Evolutionary conservation across 2,888 invertebrate species (phyloP).

Genomic region (Eucera pruinosa): DNA sequence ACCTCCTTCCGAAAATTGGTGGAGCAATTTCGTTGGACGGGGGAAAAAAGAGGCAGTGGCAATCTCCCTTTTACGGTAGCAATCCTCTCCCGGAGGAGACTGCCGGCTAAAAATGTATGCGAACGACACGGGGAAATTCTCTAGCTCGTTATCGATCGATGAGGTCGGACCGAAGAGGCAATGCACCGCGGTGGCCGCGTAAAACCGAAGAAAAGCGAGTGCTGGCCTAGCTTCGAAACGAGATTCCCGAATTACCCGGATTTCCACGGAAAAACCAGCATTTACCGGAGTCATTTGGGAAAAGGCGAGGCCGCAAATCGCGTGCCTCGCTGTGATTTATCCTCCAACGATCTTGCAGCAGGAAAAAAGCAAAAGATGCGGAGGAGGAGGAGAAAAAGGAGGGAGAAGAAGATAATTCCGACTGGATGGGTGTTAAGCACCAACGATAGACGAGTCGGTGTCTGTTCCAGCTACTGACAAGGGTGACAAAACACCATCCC

Average conservation of each 20-base stretch:
- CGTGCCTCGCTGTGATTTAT: constrained; percentile 63
- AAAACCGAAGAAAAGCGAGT: constrained; percentile 30
- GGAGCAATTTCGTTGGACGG: background rate
- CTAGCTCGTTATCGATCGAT: constrained; percentile 37
- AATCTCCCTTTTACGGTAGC: constrained; percentile 9
- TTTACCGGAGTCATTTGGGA: constrained; percentile 67
- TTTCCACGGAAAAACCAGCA: constrained; percentile 63
- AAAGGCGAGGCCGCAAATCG: constrained; percentile 53
- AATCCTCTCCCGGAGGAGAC: background rate
- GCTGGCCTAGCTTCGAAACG: constrained; percentile 28
- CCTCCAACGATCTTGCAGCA: constrained; percentile 8
- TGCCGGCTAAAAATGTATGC: constrained; percentile 25
- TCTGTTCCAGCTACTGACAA: constrained; percentile 50
- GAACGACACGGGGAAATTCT: constrained; percentile 33
- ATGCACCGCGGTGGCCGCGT: constrained; percentile 11
- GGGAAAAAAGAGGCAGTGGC: background rate
- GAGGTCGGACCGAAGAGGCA: background rate
- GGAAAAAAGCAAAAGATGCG: constrained; percentile 23
- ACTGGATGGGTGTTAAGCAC: constrained; percentile 49
- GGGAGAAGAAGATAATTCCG: background rate
- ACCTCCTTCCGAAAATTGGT: background rate
- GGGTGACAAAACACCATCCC: constrained; percentile 69
- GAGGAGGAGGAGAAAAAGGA: background rate
- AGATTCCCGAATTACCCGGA: constrained; percentile 70
- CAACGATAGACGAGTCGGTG: constrained; percentile 27